Evolutionary conservation across 2,888 invertebrate species (phyloP), one percentile per base, ranked within the genome.

Genomic region (Synergus itoensis): DNA sequence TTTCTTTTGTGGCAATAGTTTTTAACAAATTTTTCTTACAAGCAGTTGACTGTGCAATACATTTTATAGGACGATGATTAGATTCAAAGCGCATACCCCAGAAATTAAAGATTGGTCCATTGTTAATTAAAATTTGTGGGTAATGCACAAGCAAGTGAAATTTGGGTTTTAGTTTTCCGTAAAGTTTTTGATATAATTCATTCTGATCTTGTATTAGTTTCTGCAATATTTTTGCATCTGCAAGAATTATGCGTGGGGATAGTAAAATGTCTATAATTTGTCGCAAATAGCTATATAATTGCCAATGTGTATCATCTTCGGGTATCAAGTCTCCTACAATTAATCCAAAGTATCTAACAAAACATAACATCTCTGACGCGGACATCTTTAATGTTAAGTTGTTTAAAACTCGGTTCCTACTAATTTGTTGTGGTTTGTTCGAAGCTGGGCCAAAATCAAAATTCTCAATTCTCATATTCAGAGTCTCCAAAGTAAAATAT

Each of bases 1-100:
- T 69, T 80, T 82, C 78, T 36, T 83, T 84, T 14, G 63, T 81
- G 8, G 81, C 81, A 40, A 83, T 80, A 12, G 82, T 80, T 73
- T 64, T 79, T 45, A 82, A 63, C 14, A 80, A 73, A 57, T 81
- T 82, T 76, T 79, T 81, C 41, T 18, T 80, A n/a, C 64, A 77
- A 76, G 53, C 41, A 40, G 77, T 77, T 16, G 75, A 48, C 60
- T 75, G 69, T 28, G 77, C 77, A 7, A 41, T 64, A 14, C 28
- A 64, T 65, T 77, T 77, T 28, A 77, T 48, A 1, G 60, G 65
- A n/a, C 65, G 45, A 77, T 79, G 79, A 18, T 43, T 21, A 18
- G 77, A 77, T 43, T 79, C 81, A 73, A 77, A 79, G 18, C 78
- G 65, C 76, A 77, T 67, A 53, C 78, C 36, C 81, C 78, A 81